phyloP scores from a whole-genome alignment of 2,113 vertebrate genomes.

The Hypomesus transpacificus region DNA sequence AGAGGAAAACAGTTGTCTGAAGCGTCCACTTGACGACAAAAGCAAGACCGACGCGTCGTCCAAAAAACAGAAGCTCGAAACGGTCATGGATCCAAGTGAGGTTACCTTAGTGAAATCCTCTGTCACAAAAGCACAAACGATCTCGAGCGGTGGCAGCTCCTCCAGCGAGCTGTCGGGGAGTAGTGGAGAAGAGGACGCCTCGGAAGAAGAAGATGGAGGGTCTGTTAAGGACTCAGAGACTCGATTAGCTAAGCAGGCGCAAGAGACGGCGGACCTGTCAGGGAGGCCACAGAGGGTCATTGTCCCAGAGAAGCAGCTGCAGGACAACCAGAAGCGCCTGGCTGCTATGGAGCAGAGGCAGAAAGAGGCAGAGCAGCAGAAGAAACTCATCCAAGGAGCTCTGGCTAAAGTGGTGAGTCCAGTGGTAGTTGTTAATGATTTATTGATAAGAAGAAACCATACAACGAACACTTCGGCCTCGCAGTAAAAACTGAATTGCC shows the following conservation, averaged over 20 bases:
- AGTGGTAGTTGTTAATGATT: no score
- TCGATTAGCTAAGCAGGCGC: neutral
- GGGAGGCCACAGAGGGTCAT: neutral
- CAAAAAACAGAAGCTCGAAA: neutral
- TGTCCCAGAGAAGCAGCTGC: constrained; percentile 61
- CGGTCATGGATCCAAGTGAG: neutral
- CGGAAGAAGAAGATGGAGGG: constrained; percentile 33
- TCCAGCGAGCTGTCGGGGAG: constrained; percentile 33
- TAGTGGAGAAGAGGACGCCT: constrained; percentile 37
- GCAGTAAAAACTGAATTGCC: no score
- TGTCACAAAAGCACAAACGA: constrained; percentile 9
- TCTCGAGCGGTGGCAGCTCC: constrained; percentile 7
- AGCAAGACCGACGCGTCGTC: neutral
- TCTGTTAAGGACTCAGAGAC: neutral
- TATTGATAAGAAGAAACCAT: no score
- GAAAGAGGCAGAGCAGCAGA: constrained; percentile 77
- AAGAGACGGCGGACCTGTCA: constrained; percentile 15
- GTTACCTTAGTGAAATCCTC: neutral
- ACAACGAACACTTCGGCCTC: no score
- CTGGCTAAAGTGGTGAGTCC: constrained; percentile 80
- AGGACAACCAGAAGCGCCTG: constrained; percentile 84
- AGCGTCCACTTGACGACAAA: constrained; percentile 10
- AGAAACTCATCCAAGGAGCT: constrained; percentile 83
- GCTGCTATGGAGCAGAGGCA: constrained; percentile 82
- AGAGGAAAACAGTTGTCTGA: neutral